phyloP scores from a whole-genome alignment of 2,113 vertebrate species.

The Lathamus discolor region DNA sequence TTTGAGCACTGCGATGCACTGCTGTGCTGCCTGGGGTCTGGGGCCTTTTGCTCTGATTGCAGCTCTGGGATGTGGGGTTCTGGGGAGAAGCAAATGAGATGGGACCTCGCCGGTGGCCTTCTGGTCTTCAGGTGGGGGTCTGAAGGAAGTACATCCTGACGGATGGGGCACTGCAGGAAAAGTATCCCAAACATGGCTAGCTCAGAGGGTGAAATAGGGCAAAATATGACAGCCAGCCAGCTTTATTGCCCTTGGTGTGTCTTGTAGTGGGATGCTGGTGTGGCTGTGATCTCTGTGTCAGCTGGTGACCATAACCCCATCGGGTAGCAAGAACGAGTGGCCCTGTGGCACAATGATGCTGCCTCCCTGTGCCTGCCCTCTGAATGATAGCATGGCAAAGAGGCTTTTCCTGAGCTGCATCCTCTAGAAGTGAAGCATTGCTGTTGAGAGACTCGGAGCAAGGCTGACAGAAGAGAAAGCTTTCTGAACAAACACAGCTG shows the following conservation, averaged over 20 bases:
- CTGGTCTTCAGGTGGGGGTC: neutral
- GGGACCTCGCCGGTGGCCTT: neutral
- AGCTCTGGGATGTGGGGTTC: neutral
- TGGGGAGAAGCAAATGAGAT: neutral
- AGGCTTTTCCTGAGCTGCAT: rapidly evolving
- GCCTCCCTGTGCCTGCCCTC: neutral
- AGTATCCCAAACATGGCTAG: neutral
- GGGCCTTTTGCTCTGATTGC: neutral
- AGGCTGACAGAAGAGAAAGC: neutral
- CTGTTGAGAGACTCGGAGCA: neutral
- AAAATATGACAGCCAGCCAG: rapidly evolving
- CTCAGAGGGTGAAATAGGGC: neutral
- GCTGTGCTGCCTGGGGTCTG: neutral
- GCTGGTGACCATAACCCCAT: neutral
- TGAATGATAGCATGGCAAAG: rapidly evolving
- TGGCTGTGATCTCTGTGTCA: neutral
- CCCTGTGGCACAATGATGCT: neutral
- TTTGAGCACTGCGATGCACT: rapidly evolving
- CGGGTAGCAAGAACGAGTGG: neutral
- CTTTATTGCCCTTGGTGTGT: neutral
- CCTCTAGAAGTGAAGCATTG: neutral
- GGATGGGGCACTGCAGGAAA: neutral
- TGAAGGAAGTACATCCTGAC: neutral
- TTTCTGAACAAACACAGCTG: constrained; percentile 50
- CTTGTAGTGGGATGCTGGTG: neutral